These are phyloP conservation scores for Halictus ligatus DNA, from an alignment of 2,888 invertebrate genomes.

Conservation along the genomic window DNA sequence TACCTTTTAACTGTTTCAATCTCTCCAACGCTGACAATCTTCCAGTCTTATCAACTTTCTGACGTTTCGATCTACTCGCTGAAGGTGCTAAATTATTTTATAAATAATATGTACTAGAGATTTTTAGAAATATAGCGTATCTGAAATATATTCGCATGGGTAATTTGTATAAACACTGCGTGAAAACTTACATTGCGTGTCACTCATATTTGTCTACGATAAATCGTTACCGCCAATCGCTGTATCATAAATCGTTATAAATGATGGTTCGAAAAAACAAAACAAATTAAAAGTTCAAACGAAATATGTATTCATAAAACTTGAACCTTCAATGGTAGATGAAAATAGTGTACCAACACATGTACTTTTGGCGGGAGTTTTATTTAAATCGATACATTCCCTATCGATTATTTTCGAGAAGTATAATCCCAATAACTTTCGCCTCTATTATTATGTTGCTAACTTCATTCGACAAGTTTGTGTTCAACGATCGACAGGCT, in stretches of 20 bases:
- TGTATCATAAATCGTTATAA: constrained; percentile 31
- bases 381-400: constrained; percentile 18
- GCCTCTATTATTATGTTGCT: neutral
- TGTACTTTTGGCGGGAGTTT: constrained; percentile 62
- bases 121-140: neutral
- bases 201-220: constrained; percentile 35
- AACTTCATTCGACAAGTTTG: constrained; percentile 55
- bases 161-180: neutral
- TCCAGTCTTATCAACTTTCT: constrained; percentile 89
- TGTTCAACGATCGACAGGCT: constrained; percentile 50
- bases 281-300: neutral
- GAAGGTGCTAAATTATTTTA: constrained; percentile 47
- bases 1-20: constrained; percentile 90
- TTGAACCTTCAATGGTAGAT: constrained; percentile 22
- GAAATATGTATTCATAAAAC: neutral
- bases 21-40: constrained; percentile 91
- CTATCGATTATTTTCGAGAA: constrained; percentile 41
- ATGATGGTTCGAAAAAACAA: neutral
- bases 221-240: neutral
- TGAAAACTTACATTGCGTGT: constrained; percentile 46
- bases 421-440: neutral
- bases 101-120: neutral
- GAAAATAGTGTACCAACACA: neutral
- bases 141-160: neutral
- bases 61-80: constrained; percentile 86